A percentile compares a stretch with the other conserved stretches of the same genome.
These are phyloP conservation scores for Acronicta aceris DNA, from an alignment of 2,888 invertebrate species.

Conservation along the genomic window DNA sequence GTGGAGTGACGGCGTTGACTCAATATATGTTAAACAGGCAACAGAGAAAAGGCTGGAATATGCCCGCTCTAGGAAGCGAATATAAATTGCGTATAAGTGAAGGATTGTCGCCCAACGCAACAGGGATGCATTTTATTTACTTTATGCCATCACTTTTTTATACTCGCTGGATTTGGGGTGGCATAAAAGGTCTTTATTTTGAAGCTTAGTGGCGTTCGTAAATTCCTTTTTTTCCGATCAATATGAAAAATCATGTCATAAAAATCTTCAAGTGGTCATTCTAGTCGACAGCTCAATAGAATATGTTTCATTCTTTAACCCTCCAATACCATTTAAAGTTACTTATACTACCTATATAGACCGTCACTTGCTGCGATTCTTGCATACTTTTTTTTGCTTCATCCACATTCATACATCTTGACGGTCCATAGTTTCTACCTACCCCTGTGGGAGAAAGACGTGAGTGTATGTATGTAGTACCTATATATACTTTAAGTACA, in stretches of 20 bases:
- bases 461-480: no score
- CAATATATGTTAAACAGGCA: slow-evolving; percentile 60
- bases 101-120: slow-evolving; percentile 71
- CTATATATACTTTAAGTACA: no score
- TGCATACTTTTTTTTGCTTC: no score
- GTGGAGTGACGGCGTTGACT: slow-evolving; percentile 63
- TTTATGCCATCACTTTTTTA: slow-evolving; percentile 56
- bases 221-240: slow-evolving; percentile 9
- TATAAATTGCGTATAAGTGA: slow-evolving; percentile 83
- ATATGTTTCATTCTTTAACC: no score
- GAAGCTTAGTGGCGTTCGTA: slow-evolving; percentile 16
- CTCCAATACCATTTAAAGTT: no score
- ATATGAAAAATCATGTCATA: background rate
- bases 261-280: background rate
- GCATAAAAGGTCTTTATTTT: slow-evolving; percentile 36
- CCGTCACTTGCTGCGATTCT: no score
- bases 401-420: no score
- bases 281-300: background rate
- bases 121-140: slow-evolving; percentile 62
- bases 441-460: no score
- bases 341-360: no score
- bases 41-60: slow-evolving; percentile 72
- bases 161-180: slow-evolving; percentile 37
- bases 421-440: no score
- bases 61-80: slow-evolving; percentile 78